Evolutionary conservation across 2,113 vertebrate genomes (phyloP), one percentile per base, ranked within the genome.

Genomic region (Anarrhichthys ocellatus): DNA sequence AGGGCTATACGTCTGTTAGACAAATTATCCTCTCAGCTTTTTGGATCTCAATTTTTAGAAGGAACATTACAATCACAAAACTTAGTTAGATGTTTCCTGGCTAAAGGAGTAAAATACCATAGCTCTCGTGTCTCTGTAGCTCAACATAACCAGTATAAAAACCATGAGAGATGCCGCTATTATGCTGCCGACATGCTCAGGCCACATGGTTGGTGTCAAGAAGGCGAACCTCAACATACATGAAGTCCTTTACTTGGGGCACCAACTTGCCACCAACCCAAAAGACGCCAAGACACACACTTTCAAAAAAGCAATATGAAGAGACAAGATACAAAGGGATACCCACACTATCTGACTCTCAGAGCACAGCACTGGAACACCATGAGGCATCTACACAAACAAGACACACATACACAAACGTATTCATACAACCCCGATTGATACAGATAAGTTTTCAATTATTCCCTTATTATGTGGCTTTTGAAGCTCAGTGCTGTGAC

Each of bases 371-470:
- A 79, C 40, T 61, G 18, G 20, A 29, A 9, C 3, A 6, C 13
- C 4, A 62, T 20, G 54, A 73, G 6, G 14, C 29, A 83, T 67
- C 18, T 22, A 76, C 22, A 81, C 46, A 73, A 48, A 82, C 2
- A 66, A 70, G 71, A 67, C 34, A 17, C 62, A 54, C 63, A 69
- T 42, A 67, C 78, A 17, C 62, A 54, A 64, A 76, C 11, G 17
- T 2, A 81, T 64, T 78, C 70, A 88, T 42, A 67, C 42, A 79
- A 8, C 14, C 59, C 1, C 63, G 68, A 87, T 78, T 78, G 67
- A 88, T 81, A 48, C 22, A 74, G 84, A 92, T 92, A 87, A 82
- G 62, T 73, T 76, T 85, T 91, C 76, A 92, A 88, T 90, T 85
- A 91, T 87, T 85, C 62, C 74, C 59, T 83, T 81, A 91, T 93